These are phyloP conservation scores for Marasmarcha lunaedactyla DNA, from an alignment of 2,888 invertebrate genomes.

Conservation along the genomic window DNA sequence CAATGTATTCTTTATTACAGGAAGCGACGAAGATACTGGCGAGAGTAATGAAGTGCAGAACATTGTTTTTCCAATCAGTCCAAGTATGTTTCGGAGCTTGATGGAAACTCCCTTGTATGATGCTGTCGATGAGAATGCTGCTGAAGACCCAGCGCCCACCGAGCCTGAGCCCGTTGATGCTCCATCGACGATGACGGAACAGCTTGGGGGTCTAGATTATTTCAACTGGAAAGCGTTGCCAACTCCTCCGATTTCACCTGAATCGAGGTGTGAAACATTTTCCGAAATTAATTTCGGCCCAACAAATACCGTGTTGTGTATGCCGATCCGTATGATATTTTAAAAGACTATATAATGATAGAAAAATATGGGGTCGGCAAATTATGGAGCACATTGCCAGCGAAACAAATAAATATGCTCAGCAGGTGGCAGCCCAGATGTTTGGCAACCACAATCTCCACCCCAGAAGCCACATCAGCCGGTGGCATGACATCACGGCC, in stretches of 20 bases:
- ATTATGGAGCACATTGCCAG: constrained; percentile 19
- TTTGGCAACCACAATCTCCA: neutral
- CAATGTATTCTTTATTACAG: no score
- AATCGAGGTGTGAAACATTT: constrained; percentile 1
- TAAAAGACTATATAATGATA: no score
- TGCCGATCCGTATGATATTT: constrained; percentile 10
- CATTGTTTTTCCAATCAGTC: no score
- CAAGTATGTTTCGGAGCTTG: no score
- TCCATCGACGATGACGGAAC: no score
- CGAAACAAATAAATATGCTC: constrained; percentile 20
- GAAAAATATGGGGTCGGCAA: constrained; percentile 22
- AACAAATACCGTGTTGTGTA: neutral
- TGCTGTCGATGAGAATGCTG: no score
- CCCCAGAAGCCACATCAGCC: neutral
- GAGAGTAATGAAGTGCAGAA: no score
- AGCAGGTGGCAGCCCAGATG: constrained; percentile 12
- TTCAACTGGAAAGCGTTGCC: neutral
- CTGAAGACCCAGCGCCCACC: no score
- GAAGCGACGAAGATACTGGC: no score
- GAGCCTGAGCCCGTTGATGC: no score
- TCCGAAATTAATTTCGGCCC: neutral
- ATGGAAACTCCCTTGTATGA: no score
- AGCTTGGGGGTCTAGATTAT: neutral
- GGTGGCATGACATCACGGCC: neutral
- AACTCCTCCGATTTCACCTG: constrained; percentile 1